These are phyloP conservation scores for Protosalanx chinensis DNA, from an alignment of 2,797 vertebrate genomes.

Conservation along the genomic window DNA sequence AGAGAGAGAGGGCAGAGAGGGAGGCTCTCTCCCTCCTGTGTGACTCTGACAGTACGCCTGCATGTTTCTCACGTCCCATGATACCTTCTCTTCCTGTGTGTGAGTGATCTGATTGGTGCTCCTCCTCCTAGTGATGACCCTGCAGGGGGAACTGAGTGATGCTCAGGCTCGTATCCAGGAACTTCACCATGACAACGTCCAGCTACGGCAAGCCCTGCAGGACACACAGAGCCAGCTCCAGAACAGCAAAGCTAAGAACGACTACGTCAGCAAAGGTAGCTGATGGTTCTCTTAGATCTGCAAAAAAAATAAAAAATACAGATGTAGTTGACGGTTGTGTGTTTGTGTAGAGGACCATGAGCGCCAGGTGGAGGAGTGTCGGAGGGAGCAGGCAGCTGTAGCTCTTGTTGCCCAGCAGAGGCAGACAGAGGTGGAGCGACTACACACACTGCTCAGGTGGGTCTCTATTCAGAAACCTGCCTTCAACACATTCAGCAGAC, in stretches of 20 bases:
- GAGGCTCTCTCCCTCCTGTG: slow-evolving; percentile 52
- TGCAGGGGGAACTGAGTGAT: slow-evolving; percentile 77
- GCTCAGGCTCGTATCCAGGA: slow-evolving; percentile 71
- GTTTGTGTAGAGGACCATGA: slow-evolving; percentile 57
- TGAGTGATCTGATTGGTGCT: background rate
- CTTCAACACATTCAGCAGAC: background rate
- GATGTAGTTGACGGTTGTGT: background rate
- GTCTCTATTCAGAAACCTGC: too few relatives aligned
- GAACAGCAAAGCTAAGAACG: slow-evolving; percentile 67
- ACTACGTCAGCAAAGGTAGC: slow-evolving; percentile 74
- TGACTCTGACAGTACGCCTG: slow-evolving; percentile 76
- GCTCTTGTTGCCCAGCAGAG: slow-evolving; percentile 73
- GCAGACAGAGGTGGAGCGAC: slow-evolving; percentile 75
- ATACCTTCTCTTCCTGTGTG: background rate
- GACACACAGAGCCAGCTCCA: slow-evolving; percentile 73
- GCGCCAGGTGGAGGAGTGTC: slow-evolving; percentile 72
- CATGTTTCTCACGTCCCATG: background rate
- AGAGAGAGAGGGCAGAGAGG: slow-evolving; percentile 70
- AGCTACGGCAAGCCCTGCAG: slow-evolving; percentile 68
- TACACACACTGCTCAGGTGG: slow-evolving; percentile 78
- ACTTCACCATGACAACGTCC: slow-evolving; percentile 77
- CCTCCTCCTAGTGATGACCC: slow-evolving; percentile 62
- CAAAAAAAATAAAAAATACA: background rate
- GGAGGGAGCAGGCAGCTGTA: slow-evolving; percentile 78
- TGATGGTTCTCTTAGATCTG: background rate